Base-by-base conservation (phyloP, 92 coral and sea anemone species). In the Palythoa grandiflora region DNA sequence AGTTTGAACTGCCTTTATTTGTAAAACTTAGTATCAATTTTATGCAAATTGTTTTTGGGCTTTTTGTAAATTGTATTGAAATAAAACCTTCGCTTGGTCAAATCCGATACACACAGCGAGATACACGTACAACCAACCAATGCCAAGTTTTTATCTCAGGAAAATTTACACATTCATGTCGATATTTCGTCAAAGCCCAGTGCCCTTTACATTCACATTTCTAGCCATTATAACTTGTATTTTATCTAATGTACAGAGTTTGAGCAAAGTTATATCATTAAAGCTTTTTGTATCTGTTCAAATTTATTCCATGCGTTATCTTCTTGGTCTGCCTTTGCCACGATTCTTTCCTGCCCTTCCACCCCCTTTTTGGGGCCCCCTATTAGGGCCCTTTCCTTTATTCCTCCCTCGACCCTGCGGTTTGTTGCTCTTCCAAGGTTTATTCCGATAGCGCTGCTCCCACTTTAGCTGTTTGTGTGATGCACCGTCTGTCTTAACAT, bases 381-480 rank as follows among this genome's bases (percentile, higher is more conserved):
- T 77, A 20, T 72, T 75, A 14, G 80, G 66, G 51, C 87, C 83
- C 19, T 47, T 88, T 73, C 87, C 91, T 28, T 87, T 48, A 12
- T 50, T 75, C 55, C 57, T 66, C 38, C 70, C 73, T 2, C 71
- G 75, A 17, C 68, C 66, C 63, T 78, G 73, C 6, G 57, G 36
- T 54, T 76, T 83, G 10, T 17, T 54, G 21, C 53, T 71, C 51
- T 48, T 74, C 57, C 83, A 80, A 73, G 81, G 60, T 75, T 73
- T 79, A 28, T 79, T 40, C 79, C 79, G 86, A 71, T 47, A 50
- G 13, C 93, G 92, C 73, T 91, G 95, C 72, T 97, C 99, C 99
- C 99, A 97, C 11, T 88, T 85, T 71, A 95, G 93, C 85, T 97
- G 98, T 78, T 97, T 97, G 88, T 92, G 84, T 71, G 96, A 92